phyloP scores from a whole-genome alignment of 2,113 vertebrate species.

The Bubalus kerabau region DNA sequence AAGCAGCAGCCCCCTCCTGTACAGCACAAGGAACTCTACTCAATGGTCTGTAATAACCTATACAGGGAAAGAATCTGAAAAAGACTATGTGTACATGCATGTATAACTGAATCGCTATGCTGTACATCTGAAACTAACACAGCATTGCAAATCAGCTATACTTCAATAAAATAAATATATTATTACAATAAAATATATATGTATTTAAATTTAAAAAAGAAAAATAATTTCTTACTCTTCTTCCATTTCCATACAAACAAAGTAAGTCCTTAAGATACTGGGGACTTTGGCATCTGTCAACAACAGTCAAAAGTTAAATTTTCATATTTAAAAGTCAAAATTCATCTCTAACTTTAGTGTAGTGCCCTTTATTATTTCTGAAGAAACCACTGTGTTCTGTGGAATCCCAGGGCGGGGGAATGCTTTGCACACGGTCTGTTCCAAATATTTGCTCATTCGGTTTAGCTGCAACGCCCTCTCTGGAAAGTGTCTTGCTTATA shows the following conservation, averaged over 20 bases:
- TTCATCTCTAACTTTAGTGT: not conserved
- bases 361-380: not conserved
- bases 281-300: not conserved
- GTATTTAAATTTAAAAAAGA: not conserved
- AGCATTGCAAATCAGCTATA: not conserved
- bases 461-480: too few species aligned
- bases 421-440: not conserved
- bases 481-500: not conserved
- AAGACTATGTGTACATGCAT: fast-evolving
- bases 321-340: not conserved
- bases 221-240: not conserved
- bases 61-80: not conserved
- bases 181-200: too few species aligned
- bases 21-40: not conserved
- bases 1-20: not conserved
- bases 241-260: not conserved
- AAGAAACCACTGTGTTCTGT: not conserved
- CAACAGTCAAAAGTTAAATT: not conserved
- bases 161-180: not conserved
- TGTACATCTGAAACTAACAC: not conserved
- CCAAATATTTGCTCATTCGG: not conserved
- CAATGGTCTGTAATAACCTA: not conserved
- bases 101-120: not conserved
- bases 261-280: not conserved
- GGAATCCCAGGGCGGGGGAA: not conserved